phyloP scores from a whole-genome alignment of 2,113 vertebrate species.

The Ailuropoda melanoleuca region DNA sequence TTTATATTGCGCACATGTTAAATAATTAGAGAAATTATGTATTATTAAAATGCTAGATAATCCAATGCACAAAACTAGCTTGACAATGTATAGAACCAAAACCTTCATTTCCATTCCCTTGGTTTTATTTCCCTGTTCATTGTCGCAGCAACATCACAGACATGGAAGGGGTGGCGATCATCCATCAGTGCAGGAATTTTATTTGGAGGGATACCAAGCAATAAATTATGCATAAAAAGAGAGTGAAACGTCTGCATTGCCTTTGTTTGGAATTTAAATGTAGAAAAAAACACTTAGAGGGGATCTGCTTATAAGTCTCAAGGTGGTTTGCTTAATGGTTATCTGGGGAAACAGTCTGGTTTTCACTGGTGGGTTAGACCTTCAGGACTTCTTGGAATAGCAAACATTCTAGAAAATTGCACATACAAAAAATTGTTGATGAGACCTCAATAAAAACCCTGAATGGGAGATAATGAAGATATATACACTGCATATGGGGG shows the following conservation, averaged over 20 bases:
- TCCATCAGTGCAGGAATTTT: background rate
- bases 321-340: background rate
- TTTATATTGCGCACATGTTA: background rate
- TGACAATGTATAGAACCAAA: background rate
- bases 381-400: background rate
- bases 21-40: slow-evolving; percentile 7
- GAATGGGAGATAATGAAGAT: background rate
- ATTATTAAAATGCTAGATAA: slow-evolving; percentile 50
- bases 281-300: background rate
- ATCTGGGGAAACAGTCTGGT: background rate
- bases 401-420: slow-evolving; percentile 33
- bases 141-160: background rate
- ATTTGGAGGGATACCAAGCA: background rate
- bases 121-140: background rate
- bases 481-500: background rate
- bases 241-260: background rate
- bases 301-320: background rate
- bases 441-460: background rate
- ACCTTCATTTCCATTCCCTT: background rate
- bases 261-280: slow-evolving; percentile 23
- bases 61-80: background rate
- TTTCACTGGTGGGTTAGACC: background rate
- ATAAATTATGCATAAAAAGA: background rate
- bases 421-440: slow-evolving; percentile 3
- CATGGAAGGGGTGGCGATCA: background rate